Evolutionary conservation across 2,113 vertebrate genomes (phyloP).

Genomic region (Phaethon lepturus): DNA sequence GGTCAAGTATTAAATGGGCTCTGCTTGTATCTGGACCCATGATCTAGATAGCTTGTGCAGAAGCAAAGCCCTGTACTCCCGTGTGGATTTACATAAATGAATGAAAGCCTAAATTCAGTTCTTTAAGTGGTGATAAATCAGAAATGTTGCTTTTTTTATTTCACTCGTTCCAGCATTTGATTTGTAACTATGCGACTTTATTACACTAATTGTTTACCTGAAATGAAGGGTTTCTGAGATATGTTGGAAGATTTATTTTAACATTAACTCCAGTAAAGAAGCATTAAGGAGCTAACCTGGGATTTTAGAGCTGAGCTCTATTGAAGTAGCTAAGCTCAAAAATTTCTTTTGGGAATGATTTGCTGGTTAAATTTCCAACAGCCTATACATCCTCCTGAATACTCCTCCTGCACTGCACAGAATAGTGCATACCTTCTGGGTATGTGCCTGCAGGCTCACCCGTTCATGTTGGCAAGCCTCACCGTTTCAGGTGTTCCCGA

Average conservation of each 20-base stretch:
- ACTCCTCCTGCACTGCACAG: not conserved
- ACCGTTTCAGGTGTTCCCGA: not conserved
- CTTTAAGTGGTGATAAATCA: not conserved
- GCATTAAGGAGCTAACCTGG: constrained; percentile 51
- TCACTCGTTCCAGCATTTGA: not conserved
- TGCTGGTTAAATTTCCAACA: constrained; percentile 17
- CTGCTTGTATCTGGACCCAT: not conserved
- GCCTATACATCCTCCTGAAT: not conserved
- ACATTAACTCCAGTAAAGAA: constrained; percentile 28
- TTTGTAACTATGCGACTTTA: not conserved
- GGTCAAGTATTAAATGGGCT: not conserved
- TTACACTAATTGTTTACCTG: not conserved
- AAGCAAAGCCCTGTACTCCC: not conserved
- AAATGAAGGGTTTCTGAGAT: not conserved
- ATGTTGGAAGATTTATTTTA: constrained; percentile 13
- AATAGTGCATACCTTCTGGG: not conserved
- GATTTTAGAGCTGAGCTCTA: constrained; percentile 58
- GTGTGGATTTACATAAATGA: not conserved
- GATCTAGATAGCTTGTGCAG: not conserved
- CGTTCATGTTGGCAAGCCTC: not conserved
- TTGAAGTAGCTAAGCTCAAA: constrained; percentile 57
- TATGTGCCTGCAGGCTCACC: not conserved
- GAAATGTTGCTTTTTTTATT: not conserved
- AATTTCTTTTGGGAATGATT: constrained; percentile 20
- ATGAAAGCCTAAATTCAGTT: not conserved